phyloP scores from a whole-genome alignment of 2,797 vertebrate species.

The Cheirogaleus major region DNA sequence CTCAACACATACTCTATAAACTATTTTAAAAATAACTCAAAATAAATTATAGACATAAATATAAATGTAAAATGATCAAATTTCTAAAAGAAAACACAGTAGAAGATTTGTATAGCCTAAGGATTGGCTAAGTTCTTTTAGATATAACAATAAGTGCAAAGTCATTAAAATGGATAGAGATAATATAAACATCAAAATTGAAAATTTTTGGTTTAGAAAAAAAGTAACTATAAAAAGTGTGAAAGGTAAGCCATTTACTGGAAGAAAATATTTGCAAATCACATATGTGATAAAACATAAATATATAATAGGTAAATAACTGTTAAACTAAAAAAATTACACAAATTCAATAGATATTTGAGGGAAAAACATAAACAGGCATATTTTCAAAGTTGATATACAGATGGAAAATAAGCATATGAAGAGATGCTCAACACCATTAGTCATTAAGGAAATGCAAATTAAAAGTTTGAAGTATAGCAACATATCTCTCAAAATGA shows the following conservation, averaged over 20 bases:
- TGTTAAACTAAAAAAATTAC: background rate
- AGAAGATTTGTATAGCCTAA: no score
- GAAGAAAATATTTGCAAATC: background rate
- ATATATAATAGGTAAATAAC: background rate
- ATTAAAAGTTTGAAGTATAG: background rate
- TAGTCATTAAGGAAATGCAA: background rate
- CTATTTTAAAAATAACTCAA: no score
- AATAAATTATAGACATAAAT: no score
- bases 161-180: background rate
- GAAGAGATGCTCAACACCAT: background rate
- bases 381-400: background rate
- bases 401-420: background rate
- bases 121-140: background rate
- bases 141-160: background rate
- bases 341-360: background rate
- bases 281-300: background rate
- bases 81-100: no score
- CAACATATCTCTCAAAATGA: background rate
- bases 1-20: no score
- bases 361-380: background rate
- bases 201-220: background rate
- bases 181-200: background rate
- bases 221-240: background rate
- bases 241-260: background rate
- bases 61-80: no score